Conservation (phyloP, 2,888 invertebrate genomes). For the Timandra comae region DNA sequence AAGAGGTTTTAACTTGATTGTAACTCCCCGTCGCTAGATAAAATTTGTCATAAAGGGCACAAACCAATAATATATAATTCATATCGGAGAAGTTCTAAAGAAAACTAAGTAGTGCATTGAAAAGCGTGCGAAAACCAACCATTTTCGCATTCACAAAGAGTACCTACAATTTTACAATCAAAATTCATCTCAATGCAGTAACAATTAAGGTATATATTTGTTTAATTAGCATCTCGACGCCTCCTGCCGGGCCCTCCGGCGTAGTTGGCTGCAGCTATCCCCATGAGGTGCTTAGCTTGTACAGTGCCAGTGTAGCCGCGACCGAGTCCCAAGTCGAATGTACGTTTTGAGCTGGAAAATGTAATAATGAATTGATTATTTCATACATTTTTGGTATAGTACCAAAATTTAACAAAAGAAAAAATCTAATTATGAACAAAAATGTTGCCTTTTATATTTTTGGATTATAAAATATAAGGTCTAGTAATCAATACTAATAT, state of each 20-base stretch:
- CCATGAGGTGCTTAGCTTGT: slow-evolving; percentile 94
- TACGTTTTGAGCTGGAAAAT: slow-evolving; percentile 85
- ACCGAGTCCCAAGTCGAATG: slow-evolving; percentile 90
- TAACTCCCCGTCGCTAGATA: too few relatives aligned
- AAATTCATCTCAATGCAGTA: slow-evolving; percentile 26
- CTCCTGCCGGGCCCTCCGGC: slow-evolving; percentile 92
- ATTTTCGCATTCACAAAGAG: slow-evolving; percentile 10
- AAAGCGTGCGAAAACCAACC: slow-evolving; percentile 25
- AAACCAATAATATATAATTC: too few relatives aligned
- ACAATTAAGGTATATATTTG: slow-evolving; percentile 17
- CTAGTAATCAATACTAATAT: too few relatives aligned
- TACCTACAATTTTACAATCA: neutral
- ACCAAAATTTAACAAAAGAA: too few relatives aligned
- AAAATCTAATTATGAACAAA: too few relatives aligned
- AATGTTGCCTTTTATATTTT: too few relatives aligned
- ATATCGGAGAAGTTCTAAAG: too few relatives aligned
- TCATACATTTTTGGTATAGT: neutral
- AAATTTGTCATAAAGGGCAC: too few relatives aligned
- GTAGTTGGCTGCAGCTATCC: slow-evolving; percentile 91
- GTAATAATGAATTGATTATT: too few relatives aligned
- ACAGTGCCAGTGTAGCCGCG: slow-evolving; percentile 93
- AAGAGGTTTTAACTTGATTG: too few relatives aligned
- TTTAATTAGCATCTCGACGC: slow-evolving; percentile 80
- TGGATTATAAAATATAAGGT: too few relatives aligned
- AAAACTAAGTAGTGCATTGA: too few relatives aligned